Evolutionary conservation across 2,797 vertebrate genomes (phyloP), one percentile per base, ranked within the genome.

Genomic region (Denticeps clupeoides): DNA sequence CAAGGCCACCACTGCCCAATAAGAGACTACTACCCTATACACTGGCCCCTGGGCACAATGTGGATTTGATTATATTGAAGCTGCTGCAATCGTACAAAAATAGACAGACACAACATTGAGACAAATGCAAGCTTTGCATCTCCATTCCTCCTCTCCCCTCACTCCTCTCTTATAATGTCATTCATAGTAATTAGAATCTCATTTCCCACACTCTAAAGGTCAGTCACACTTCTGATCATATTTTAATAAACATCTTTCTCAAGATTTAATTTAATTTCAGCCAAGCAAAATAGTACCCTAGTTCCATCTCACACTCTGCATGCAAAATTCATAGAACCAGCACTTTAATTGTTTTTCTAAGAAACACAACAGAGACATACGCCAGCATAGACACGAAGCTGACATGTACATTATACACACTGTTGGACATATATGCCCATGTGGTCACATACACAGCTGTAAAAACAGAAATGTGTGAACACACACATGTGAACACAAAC

Each of bases 141-240:
- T 58, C 25, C 13, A 57, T 61, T 68, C 60, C 70, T 62, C 61
- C 60, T 64, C 64, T 64, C 60, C 48, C 65, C 62, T 18, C 12
- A n/a, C 6, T 8, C 26, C 2, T 1, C 13, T 25, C 3, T 9
- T 72, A 69, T 77, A 73, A 80, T 82, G 75, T 78, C 76, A 78
- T 81, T 83, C 73, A 77, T 77, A 83, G 81, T 73, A 76, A 80
- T 73, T 71, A 72, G 68, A 79, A 79, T 80, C 79, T 79, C 67
- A 81, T 81, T 82, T 83, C 72, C 82, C 71, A 71, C 72, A 73
- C 75, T 81, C 67, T 73, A 84, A 85, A 85, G 77, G 83, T 82
- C 79, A 84, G 69, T 63, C 74, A 73, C 79, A 83, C 75, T 75
- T 82, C 77, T 78, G 79, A 82, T 81, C 78, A 71, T 77, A 80